A percentile compares a stretch with the other conserved stretches of the same genome.
phyloP scores from a whole-genome alignment of 2,113 vertebrate genomes.

The Gila orcuttii region DNA sequence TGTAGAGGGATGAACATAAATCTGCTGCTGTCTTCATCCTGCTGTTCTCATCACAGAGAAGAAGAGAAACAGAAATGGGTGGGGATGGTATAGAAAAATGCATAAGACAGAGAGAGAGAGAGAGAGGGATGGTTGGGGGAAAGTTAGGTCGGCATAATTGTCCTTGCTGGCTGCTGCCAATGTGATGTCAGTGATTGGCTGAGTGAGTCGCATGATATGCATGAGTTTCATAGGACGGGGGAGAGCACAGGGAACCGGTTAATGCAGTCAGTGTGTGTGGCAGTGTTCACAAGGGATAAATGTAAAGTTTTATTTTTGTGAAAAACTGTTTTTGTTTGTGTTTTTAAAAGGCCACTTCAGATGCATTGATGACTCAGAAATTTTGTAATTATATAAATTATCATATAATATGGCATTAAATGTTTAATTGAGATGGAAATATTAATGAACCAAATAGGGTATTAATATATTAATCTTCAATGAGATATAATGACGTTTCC shows the following conservation, averaged over 20 bases:
- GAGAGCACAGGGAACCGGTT: background rate
- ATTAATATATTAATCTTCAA: background rate
- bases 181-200: conserved; percentile 39
- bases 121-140: background rate
- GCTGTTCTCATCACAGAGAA: conserved; percentile 42
- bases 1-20: conserved; percentile 40
- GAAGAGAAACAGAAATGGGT: background rate
- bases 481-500: background rate
- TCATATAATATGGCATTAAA: background rate
- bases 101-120: conserved; percentile 22
- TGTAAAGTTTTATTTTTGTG: background rate
- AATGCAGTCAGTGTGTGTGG: background rate
- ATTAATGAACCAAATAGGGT: background rate
- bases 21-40: conserved; percentile 46
- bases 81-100: conserved; percentile 25
- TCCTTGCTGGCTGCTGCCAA: conserved; percentile 24
- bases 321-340: background rate
- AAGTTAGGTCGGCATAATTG: conserved; percentile 15
- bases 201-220: conserved; percentile 9
- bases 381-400: too few species aligned
- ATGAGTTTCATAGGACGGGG: background rate
- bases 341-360: background rate
- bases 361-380: background rate
- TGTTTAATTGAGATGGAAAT: background rate
- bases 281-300: background rate